Evolutionary conservation across 2,113 vertebrate genomes (phyloP).

Genomic region (Atherinomorus stipes): DNA sequence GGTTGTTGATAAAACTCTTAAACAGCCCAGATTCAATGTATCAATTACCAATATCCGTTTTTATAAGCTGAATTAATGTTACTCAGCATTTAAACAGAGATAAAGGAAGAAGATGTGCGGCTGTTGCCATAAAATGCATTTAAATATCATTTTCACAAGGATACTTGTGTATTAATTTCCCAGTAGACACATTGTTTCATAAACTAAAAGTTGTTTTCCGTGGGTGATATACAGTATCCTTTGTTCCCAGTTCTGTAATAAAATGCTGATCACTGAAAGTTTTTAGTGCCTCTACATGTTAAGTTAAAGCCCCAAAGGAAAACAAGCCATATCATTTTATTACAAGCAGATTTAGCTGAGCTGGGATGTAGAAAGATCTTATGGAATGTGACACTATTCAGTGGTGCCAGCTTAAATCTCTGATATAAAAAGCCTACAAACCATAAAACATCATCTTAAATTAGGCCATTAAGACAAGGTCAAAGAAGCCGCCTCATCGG

Average conservation of each 20-base stretch:
- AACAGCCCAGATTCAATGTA: slow-evolving; percentile 42
- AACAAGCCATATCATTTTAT: neutral
- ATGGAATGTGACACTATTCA: neutral
- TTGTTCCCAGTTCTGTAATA: neutral
- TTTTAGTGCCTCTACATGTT: neutral
- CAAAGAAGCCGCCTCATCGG: neutral
- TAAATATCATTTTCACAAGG: slow-evolving; percentile 30
- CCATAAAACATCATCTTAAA: neutral
- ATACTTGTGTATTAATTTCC: slow-evolving; percentile 42
- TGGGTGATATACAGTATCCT: neutral
- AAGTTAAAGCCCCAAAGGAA: neutral
- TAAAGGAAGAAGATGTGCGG: slow-evolving; percentile 2
- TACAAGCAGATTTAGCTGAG: neutral
- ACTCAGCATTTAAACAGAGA: neutral
- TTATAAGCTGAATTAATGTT: slow-evolving; percentile 27
- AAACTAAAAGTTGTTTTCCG: slow-evolving; percentile 36
- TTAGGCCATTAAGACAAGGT: neutral
- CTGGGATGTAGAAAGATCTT: neutral
- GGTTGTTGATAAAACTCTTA: slow-evolving; percentile 34
- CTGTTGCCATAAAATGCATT: slow-evolving; percentile 7
- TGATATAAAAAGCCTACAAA: slow-evolving; percentile 7
- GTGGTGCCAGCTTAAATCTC: neutral
- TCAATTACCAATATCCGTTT: no score
- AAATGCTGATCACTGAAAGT: neutral
- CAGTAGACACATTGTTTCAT: slow-evolving; percentile 36